phyloP scores from a whole-genome alignment of 2,888 invertebrate species.

The Heteromyza rotundicornis region DNA sequence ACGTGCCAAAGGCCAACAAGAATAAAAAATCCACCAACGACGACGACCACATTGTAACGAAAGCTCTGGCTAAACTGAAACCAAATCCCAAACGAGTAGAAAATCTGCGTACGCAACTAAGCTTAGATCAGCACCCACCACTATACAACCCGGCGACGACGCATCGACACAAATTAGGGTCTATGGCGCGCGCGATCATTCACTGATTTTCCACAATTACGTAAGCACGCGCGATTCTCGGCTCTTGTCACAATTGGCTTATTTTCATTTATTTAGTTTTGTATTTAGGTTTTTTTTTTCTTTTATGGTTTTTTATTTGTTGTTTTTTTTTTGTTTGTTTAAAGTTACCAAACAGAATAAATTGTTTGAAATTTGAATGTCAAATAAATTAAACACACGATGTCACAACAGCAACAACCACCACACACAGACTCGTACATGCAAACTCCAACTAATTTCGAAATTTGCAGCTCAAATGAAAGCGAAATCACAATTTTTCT shows the following conservation, averaged over 20 bases:
- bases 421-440: no score
- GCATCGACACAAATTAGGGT: constrained; percentile 13
- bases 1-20: neutral
- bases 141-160: neutral
- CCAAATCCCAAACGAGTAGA: constrained; percentile 10
- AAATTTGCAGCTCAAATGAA: constrained; percentile 4
- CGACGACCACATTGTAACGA: constrained; percentile 21
- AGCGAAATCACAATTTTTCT: constrained; percentile 10
- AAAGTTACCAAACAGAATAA: constrained; percentile 14
- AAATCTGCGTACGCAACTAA: neutral
- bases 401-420: constrained; percentile 23
- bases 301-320: constrained; percentile 26
- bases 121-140: neutral
- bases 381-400: constrained; percentile 40
- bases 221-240: constrained; percentile 41
- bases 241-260: constrained; percentile 26
- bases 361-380: constrained; percentile 40
- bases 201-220: constrained; percentile 45
- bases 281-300: constrained; percentile 7
- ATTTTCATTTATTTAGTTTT: no score
- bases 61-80: neutral
- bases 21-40: neutral
- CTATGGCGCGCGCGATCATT: constrained; percentile 7
- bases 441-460: no score
- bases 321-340: constrained; percentile 20